These are phyloP conservation scores for Ctenochaetus hawaiiensis DNA, from an alignment of 2,797 vertebrate species.

Conservation along the genomic window DNA sequence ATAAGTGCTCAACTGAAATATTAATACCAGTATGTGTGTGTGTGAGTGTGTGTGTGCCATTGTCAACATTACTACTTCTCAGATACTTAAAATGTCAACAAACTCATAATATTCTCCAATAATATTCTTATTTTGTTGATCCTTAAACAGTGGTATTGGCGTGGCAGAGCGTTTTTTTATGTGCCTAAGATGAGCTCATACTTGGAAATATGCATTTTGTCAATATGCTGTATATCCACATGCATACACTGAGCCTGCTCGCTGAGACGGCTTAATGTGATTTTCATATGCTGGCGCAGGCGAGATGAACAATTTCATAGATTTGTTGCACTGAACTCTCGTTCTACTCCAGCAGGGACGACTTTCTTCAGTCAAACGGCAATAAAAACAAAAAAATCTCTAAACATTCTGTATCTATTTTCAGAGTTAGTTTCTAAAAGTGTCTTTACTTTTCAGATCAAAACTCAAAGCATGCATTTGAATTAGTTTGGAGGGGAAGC, in stretches of 20 bases:
- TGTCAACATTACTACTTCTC: slow-evolving; percentile 9
- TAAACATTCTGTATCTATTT: background rate
- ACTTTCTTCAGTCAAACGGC: slow-evolving; percentile 3
- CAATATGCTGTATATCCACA: slow-evolving; percentile 47
- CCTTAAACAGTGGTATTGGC: slow-evolving; percentile 27
- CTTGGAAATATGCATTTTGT: slow-evolving; percentile 52
- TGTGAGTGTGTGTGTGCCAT: background rate
- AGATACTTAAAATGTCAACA: slow-evolving; percentile 26
- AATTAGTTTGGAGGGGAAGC: background rate
- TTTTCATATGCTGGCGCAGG: slow-evolving; percentile 52
- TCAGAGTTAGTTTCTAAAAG: background rate
- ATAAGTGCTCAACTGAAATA: background rate
- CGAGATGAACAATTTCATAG: slow-evolving; percentile 40
- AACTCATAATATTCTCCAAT: slow-evolving; percentile 13
- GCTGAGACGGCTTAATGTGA: slow-evolving; percentile 49
- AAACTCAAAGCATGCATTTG: background rate
- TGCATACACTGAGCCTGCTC: slow-evolving; percentile 44
- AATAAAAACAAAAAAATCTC: background rate
- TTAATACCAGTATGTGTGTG: background rate
- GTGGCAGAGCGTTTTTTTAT: slow-evolving; percentile 14
- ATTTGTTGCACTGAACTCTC: slow-evolving; percentile 21
- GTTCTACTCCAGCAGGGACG: background rate
- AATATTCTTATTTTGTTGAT: slow-evolving; percentile 10
- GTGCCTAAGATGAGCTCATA: slow-evolving; percentile 49
- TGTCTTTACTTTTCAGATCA: background rate